Evolutionary conservation across 2,888 invertebrate genomes (phyloP), one percentile per base, ranked within the genome.

Genomic region (Eilema sororculum): DNA sequence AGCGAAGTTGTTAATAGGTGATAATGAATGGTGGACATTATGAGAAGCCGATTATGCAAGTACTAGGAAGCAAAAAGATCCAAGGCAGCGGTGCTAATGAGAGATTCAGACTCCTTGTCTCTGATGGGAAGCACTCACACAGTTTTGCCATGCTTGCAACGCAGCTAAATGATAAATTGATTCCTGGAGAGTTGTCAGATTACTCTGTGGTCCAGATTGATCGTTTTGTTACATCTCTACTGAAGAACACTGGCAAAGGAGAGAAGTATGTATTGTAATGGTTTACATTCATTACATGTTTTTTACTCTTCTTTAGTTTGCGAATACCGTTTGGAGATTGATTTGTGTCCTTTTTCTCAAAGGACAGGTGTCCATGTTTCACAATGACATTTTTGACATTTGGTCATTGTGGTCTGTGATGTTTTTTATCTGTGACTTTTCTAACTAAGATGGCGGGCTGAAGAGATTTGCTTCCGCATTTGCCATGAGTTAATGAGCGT

Each of bases 121-220:
- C 99, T 0, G 99, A 99, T 96, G 99, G 99, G 0, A 96, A 96
- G 78, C 96, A 97, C 89, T 96, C 97, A 4, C 97, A 97, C 86
- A 98, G 98, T 69, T 98, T 98, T 91, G 98, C 98, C 0, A 99
- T 99, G 98, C 94, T 99, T 73, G 98, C 98, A 0, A 98, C 98
- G 12, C 92, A 98, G 71, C 93, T 96, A 6, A 96, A 96, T 83
- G 95, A 96, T 69, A 95, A 96, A 88, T 94, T 97, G 74, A 95
- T 96, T 30, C 95, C 96, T 20, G 97, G 97, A 6, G 96, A 97
- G 77, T 92, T 98, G 20, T 96, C 96, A 0, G 97, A 97, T 78
- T 96, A 96, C 83, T 96, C 98, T 0, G 97, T 99, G 63, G 96
- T 99, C 28, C 96, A 96, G 83, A 96, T 99, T 69, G 97, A 97